Evolutionary conservation across 2,797 vertebrate species (phyloP).

Genomic region (Pseudochirops cupreus): DNA sequence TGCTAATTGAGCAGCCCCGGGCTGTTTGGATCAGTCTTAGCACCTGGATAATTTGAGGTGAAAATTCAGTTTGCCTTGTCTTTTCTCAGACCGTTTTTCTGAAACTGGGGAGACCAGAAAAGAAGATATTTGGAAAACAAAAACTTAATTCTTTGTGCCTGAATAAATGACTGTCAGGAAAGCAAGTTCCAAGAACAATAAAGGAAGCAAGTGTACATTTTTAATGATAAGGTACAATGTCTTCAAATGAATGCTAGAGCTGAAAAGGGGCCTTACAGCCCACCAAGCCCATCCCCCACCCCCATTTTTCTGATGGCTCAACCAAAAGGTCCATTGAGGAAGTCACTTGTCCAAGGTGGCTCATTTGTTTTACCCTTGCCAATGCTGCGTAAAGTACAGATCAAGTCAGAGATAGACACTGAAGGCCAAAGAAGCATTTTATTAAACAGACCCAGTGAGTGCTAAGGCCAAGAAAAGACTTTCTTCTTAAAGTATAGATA

Average conservation of each 20-base stretch:
- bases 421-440: neutral
- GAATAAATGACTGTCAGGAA: conserved; percentile 41
- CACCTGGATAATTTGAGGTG: conserved; percentile 37
- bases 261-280: neutral
- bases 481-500: neutral
- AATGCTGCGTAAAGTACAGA: neutral
- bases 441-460: neutral
- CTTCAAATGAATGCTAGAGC: neutral
- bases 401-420: neutral
- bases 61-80: neutral
- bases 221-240: neutral
- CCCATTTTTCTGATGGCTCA: neutral
- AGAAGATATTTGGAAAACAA: conserved; percentile 63
- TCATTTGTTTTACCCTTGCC: neutral
- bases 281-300: neutral
- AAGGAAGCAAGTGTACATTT: neutral
- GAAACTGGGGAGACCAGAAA: conserved; percentile 40
- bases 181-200: conserved; percentile 48
- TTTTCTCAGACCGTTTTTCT: conserved; percentile 29
- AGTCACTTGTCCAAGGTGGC: neutral
- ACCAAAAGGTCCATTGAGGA: neutral
- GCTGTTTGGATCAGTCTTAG: conserved; percentile 60
- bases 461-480: neutral
- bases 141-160: conserved; percentile 22
- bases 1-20: conserved; percentile 54